Conservation (phyloP, 2,888 invertebrate species). For the Drosophila tanythrix region DNA sequence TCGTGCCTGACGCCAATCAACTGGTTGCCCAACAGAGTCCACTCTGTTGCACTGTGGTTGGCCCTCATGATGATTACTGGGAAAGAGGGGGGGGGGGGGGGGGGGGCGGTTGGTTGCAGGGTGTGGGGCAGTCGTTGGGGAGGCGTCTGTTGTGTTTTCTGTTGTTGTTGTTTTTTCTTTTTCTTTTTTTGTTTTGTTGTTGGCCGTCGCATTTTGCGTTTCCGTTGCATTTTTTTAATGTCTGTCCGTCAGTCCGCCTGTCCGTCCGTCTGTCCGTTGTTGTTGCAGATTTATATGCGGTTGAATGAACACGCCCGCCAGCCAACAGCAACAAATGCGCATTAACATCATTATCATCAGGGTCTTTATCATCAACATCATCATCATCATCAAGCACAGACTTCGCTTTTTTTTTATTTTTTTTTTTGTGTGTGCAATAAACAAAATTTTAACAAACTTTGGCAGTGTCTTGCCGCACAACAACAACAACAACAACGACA, state of each 20-base stretch:
- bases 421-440: constrained; percentile 45
- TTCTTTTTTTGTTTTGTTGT: constrained; percentile 20
- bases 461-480: constrained; percentile 35
- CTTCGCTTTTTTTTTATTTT: constrained; percentile 23
- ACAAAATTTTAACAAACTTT: constrained; percentile 68
- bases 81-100: neutral
- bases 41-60: constrained; percentile 24
- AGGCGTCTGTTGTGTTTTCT: neutral
- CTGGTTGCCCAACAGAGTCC: constrained; percentile 66
- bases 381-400: constrained; percentile 5
- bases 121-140: neutral
- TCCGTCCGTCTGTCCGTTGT: neutral
- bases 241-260: neutral
- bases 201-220: constrained; percentile 67
- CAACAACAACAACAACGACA: constrained; percentile 39
- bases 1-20: constrained; percentile 73
- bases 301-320: constrained; percentile 82
- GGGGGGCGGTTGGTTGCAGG: no score
- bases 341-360: constrained; percentile 38
- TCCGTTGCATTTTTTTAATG: constrained; percentile 71
- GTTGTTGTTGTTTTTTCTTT: constrained; percentile 25
- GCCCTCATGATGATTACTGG: neutral
- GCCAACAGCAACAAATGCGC: constrained; percentile 54
- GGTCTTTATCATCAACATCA: constrained; percentile 13
- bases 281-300: constrained; percentile 81